phyloP scores from a whole-genome alignment of 2,888 invertebrate genomes.

The Drosophila borborema region DNA sequence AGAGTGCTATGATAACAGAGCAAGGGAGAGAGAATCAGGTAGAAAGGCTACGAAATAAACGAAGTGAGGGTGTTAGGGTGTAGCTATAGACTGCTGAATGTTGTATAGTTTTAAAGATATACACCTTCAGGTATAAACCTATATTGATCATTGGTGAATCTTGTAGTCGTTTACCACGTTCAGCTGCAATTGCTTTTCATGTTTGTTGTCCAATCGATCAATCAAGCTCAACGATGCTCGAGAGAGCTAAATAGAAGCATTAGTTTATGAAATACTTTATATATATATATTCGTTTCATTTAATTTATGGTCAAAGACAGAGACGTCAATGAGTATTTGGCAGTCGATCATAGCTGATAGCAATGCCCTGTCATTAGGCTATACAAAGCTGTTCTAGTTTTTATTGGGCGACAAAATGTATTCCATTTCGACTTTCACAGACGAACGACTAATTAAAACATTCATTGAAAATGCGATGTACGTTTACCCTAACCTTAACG shows the following conservation, averaged over 20 bases:
- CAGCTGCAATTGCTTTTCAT: no score
- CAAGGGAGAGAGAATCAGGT: neutral
- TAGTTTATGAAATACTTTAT: no score
- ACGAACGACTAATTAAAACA: conserved; percentile 60
- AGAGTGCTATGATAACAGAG: neutral
- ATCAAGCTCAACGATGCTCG: no score
- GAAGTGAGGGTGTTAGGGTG: no score
- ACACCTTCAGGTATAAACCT: no score
- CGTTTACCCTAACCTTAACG: conserved; percentile 10
- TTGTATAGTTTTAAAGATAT: no score
- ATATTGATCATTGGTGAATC: no score
- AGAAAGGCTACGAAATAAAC: neutral
- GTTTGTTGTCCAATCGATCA: no score
- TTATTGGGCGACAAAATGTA: conserved; percentile 4
- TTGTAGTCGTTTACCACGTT: no score
- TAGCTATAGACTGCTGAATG: neutral
- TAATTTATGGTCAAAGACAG: no score
- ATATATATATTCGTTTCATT: neutral
- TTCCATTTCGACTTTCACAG: conserved; percentile 33
- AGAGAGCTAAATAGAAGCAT: no score
- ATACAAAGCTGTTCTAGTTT: conserved; percentile 1
- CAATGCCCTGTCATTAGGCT: neutral
- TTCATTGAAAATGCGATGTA: conserved; percentile 39
- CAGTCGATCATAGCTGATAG: neutral
- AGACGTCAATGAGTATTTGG: neutral